These are phyloP conservation scores for Geotrypetes seraphini DNA, from an alignment of 2,797 vertebrate genomes.

Conservation along the genomic window DNA sequence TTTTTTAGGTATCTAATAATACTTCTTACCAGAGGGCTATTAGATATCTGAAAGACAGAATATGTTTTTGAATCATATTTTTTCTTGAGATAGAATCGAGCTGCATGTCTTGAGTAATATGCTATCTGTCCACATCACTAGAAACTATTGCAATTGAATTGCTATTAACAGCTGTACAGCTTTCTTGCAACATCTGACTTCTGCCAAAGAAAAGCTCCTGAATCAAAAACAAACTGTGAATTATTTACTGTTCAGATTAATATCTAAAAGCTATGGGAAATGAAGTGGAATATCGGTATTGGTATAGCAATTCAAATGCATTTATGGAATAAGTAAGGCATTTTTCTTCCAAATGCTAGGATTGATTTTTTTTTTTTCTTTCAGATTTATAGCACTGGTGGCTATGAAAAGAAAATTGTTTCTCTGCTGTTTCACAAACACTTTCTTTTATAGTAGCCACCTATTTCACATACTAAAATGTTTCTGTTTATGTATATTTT, in stretches of 20 bases:
- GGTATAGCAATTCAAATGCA: slow-evolving; percentile 9
- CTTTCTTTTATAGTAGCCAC: slow-evolving; percentile 43
- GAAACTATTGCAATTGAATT: slow-evolving; percentile 3
- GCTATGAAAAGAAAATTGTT: slow-evolving; percentile 50
- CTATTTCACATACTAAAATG: slow-evolving; percentile 37
- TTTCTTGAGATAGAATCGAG: no score
- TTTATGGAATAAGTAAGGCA: slow-evolving; percentile 38
- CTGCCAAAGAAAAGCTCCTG: slow-evolving; percentile 8
- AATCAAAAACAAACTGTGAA: no score
- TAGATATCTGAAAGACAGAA: not conserved
- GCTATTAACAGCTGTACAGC: slow-evolving; percentile 11
- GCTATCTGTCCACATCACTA: slow-evolving; percentile 7
- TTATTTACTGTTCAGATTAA: slow-evolving; percentile 19
- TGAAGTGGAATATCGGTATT: slow-evolving; percentile 22
- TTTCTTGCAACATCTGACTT: slow-evolving; percentile 14
- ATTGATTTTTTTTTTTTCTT: slow-evolving; percentile 13
- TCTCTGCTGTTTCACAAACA: slow-evolving; percentile 31
- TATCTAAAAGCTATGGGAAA: slow-evolving; percentile 26
- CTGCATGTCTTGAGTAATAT: not conserved
- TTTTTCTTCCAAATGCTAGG: no score
- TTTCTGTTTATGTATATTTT: slow-evolving; percentile 33
- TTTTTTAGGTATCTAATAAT: slow-evolving; percentile 1
- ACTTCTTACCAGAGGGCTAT: not conserved
- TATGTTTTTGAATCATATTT: no score
- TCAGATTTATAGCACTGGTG: slow-evolving; percentile 13